phyloP scores from a whole-genome alignment of 2,113 vertebrate genomes.

The Caranx ignobilis region DNA sequence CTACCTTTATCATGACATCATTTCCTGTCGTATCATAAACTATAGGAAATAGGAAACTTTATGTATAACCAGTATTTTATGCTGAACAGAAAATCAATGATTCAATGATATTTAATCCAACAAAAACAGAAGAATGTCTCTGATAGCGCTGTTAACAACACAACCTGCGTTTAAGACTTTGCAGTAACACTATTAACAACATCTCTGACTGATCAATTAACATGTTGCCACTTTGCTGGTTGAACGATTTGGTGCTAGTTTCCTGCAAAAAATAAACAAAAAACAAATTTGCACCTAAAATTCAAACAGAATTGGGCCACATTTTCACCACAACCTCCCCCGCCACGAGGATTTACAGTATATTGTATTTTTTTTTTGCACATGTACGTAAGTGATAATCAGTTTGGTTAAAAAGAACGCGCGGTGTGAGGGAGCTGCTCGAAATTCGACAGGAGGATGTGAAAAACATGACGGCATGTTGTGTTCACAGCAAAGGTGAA shows the following conservation, averaged over 20 bases:
- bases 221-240: neutral
- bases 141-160: neutral
- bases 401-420: neutral
- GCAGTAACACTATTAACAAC: neutral
- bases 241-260: neutral
- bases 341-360: neutral
- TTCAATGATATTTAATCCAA: too few relatives aligned
- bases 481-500: too few relatives aligned
- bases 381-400: slow-evolving; percentile 20
- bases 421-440: neutral
- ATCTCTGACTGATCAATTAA: neutral
- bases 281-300: neutral
- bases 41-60: too few relatives aligned
- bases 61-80: too few relatives aligned
- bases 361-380: neutral
- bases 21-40: too few relatives aligned
- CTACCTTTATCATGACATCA: too few relatives aligned
- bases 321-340: neutral
- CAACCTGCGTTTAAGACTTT: neutral
- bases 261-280: neutral
- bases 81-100: too few relatives aligned
- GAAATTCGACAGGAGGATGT: neutral
- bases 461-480: neutral
- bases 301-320: neutral
- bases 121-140: too few relatives aligned